These are phyloP conservation scores for Diglossa cyanea DNA, from an alignment of 2,797 vertebrate species.

Conservation along the genomic window DNA sequence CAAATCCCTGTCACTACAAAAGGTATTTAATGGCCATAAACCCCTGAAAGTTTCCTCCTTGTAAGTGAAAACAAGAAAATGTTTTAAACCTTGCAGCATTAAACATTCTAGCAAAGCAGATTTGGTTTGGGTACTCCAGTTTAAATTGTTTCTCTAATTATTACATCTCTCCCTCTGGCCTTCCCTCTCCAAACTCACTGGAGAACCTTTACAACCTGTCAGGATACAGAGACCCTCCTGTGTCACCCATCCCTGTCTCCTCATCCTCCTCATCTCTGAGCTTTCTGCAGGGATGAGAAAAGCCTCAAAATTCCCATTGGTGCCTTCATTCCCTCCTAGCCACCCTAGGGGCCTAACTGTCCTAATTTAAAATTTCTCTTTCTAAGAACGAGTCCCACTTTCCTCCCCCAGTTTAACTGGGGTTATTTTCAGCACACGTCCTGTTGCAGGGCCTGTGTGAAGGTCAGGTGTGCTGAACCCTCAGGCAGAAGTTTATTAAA, in stretches of 20 bases:
- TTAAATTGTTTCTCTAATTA: neutral
- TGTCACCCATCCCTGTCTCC: neutral
- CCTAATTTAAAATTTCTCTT: neutral
- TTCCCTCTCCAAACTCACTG: neutral
- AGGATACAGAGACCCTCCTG: neutral
- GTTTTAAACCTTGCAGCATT: neutral
- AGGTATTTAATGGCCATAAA: neutral
- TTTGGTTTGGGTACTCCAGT: neutral
- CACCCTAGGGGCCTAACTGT: neutral
- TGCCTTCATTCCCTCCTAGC: neutral
- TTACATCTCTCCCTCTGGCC: neutral
- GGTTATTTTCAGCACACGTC: neutral
- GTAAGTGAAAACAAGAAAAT: neutral
- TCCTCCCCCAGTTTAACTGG: neutral
- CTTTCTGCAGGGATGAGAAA: neutral
- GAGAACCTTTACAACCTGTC: neutral
- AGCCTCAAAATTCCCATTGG: neutral
- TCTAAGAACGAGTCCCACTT: neutral
- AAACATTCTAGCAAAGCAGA: accelerated
- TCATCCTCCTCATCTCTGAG: neutral
- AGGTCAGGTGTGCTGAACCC: neutral
- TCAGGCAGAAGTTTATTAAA: neutral
- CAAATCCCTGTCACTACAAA: neutral
- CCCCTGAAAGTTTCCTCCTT: neutral
- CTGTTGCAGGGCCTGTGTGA: neutral